phyloP scores from a whole-genome alignment of 2,797 vertebrate species.

The Forpus xanthops region DNA sequence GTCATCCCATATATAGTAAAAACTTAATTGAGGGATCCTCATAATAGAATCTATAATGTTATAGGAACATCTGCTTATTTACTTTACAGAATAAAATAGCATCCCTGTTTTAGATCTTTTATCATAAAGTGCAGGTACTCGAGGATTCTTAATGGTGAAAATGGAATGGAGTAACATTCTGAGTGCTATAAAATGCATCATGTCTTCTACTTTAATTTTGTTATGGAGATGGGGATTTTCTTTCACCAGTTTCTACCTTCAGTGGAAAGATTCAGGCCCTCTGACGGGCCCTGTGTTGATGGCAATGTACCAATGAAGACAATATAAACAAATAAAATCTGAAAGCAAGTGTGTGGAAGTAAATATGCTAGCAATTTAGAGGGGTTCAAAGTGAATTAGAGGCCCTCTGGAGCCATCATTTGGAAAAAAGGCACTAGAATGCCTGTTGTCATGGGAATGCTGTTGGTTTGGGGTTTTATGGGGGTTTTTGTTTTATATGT shows the following conservation, averaged over 20 bases:
- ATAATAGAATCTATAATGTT: not conserved
- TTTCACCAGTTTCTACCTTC: not conserved
- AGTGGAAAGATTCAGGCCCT: not conserved
- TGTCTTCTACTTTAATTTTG: conserved; percentile 8
- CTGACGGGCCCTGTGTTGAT: not conserved
- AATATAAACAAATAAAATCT: not conserved
- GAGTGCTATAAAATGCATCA: not conserved
- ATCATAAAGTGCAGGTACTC: not conserved
- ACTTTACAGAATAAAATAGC: not conserved
- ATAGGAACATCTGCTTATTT: not conserved
- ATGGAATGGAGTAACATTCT: not conserved
- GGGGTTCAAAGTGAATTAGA: not conserved
- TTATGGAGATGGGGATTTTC: not conserved
- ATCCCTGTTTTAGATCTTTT: not conserved
- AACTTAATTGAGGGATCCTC: not conserved
- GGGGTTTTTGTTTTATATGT: too few relatives aligned
- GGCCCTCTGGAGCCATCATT: not conserved
- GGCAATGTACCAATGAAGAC: not conserved
- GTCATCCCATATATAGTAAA: not conserved
- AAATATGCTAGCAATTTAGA: not conserved
- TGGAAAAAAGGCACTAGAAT: not conserved
- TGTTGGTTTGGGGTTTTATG: not conserved
- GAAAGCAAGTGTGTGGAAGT: not conserved
- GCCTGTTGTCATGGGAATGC: not conserved
- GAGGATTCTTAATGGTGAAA: not conserved